Percentiles rank a stretch among this genome's conserved stretches.
These are phyloP conservation scores for Otus sunia DNA, from an alignment of 2,113 vertebrate species.

Conservation along the genomic window DNA sequence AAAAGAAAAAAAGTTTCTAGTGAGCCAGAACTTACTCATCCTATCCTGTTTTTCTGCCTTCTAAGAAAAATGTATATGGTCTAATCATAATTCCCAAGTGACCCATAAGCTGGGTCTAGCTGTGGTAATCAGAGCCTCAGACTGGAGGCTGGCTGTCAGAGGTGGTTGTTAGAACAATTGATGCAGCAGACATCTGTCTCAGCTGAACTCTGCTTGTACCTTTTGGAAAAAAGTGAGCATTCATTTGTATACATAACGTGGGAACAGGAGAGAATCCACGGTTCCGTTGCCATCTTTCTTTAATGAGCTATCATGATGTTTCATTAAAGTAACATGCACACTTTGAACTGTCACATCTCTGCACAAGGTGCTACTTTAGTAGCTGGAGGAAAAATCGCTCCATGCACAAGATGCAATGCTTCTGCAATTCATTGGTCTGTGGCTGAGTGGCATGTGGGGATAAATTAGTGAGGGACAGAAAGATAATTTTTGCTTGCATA, in stretches of 20 bases:
- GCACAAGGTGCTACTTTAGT: background rate
- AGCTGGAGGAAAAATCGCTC: background rate
- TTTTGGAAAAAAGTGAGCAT: background rate
- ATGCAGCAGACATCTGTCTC: conserved; percentile 49
- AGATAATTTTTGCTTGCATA: background rate
- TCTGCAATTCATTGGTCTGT: background rate
- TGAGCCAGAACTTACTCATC: conserved; percentile 36
- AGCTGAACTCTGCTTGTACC: conserved; percentile 43
- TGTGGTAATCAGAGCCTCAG: conserved; percentile 28
- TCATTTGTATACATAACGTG: conserved; percentile 8
- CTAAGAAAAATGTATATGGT: conserved; percentile 34
- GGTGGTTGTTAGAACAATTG: conserved; percentile 8
- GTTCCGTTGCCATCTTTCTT: background rate
- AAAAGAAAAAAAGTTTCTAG: background rate
- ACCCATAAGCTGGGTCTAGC: background rate
- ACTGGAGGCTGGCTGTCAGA: conserved; percentile 38
- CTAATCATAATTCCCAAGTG: conserved; percentile 23
- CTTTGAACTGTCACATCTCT: background rate
- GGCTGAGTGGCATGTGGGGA: background rate
- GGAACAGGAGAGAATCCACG: background rate
- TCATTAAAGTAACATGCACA: background rate
- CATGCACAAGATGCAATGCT: background rate
- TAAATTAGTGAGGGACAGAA: background rate
- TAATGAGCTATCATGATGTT: background rate
- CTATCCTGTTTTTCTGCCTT: conserved; percentile 20